Percentiles rank a stretch among this genome's conserved stretches.
These are phyloP conservation scores for Bergia puertoricense DNA, from an alignment of 92 coral and sea anemone genomes.

Conservation along the genomic window DNA sequence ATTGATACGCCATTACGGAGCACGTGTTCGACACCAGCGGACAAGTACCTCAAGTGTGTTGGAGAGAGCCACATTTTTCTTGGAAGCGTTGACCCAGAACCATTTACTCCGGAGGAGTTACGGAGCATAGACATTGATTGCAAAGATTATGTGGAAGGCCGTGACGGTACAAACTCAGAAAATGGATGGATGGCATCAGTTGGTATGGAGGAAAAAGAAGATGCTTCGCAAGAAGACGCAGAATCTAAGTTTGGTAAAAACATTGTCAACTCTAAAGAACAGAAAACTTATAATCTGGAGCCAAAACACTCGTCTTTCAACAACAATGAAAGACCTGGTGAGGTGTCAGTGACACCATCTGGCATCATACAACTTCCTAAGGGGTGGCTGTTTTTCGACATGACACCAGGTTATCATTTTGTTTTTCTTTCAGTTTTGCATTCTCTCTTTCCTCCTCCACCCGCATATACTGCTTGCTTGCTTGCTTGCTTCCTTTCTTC, in stretches of 20 bases:
- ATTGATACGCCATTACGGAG: neutral
- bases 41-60: constrained; percentile 10
- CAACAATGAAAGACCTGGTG: neutral
- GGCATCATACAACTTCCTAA: constrained; percentile 7
- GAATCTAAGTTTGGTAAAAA: neutral
- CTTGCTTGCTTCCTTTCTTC: neutral
- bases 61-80: constrained; percentile 34
- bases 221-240: neutral
- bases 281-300: neutral
- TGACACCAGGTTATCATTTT: neutral
- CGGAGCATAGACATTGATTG: neutral
- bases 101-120: neutral
- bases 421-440: neutral
- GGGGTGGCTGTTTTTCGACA: neutral
- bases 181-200: neutral
- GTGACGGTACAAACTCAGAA: neutral
- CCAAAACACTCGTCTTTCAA: neutral
- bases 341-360: neutral
- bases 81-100: constrained; percentile 17
- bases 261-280: neutral
- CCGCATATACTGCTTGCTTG: neutral
- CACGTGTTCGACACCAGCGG: too few species aligned
- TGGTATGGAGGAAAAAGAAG: neutral
- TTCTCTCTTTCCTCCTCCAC: neutral
- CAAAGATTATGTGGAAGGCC: neutral